phyloP scores from a whole-genome alignment of 2,888 invertebrate species.

The Mythimna vitellina region DNA sequence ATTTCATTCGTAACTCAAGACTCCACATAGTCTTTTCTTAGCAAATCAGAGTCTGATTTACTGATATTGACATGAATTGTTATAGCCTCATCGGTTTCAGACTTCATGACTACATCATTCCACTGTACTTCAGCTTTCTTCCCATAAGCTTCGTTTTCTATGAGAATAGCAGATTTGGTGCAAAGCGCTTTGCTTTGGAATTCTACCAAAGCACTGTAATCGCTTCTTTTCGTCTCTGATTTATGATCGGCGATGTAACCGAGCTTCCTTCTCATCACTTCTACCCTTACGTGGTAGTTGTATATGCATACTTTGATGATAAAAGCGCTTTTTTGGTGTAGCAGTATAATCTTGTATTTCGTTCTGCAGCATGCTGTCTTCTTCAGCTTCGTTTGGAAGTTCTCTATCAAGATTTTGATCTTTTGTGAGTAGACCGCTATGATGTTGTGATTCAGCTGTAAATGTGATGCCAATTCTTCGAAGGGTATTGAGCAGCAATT shows the following conservation, averaged over 20 bases:
- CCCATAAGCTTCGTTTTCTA: constrained; percentile 86
- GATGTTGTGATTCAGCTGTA: constrained; percentile 84
- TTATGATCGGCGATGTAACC: constrained; percentile 84
- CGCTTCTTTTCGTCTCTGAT: constrained; percentile 83
- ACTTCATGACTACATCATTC: constrained; percentile 85
- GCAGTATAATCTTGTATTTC: constrained; percentile 86
- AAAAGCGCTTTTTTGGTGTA: constrained; percentile 87
- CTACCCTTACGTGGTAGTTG: constrained; percentile 87
- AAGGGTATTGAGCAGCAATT: constrained; percentile 85
- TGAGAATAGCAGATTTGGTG: constrained; percentile 85
- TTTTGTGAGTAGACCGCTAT: constrained; percentile 88
- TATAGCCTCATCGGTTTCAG: constrained; percentile 86
- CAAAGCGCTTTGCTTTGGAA: constrained; percentile 87
- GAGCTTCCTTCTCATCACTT: constrained; percentile 86
- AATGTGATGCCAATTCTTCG: constrained; percentile 84
- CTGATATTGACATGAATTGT: constrained; percentile 88
- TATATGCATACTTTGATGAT: constrained; percentile 88
- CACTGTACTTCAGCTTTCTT: constrained; percentile 88
- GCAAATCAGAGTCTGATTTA: constrained; percentile 77
- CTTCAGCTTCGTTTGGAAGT: constrained; percentile 87
- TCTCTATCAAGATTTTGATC: constrained; percentile 88
- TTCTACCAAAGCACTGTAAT: constrained; percentile 86
- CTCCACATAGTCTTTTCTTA: constrained; percentile 77
- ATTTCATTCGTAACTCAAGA: constrained; percentile 64
- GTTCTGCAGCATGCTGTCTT: constrained; percentile 88